These are phyloP conservation scores for Chrysina gloriosa DNA, from an alignment of 2,888 invertebrate species.

Conservation along the genomic window DNA sequence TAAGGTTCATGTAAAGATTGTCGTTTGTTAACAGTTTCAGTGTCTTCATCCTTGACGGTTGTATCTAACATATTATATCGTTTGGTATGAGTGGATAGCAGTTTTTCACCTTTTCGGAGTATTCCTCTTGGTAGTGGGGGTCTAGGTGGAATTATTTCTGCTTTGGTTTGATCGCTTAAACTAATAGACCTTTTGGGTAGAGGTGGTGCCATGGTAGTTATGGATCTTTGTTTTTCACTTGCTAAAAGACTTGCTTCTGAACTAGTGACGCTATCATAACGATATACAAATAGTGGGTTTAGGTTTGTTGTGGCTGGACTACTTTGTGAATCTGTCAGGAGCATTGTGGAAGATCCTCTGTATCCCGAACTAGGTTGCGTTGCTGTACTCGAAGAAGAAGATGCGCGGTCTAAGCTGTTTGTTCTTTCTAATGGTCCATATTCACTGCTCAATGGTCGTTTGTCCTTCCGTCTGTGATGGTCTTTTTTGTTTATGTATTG, in stretches of 20 bases:
- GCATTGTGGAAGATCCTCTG: constrained; percentile 85
- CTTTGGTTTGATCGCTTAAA: constrained; percentile 65
- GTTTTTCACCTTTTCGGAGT: constrained; percentile 69
- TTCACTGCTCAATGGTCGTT: constrained; percentile 72
- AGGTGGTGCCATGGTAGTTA: constrained; percentile 65
- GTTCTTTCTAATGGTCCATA: constrained; percentile 68
- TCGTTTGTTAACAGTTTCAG: constrained; percentile 69
- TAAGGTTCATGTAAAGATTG: constrained; percentile 83
- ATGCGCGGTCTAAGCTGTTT: constrained; percentile 63
- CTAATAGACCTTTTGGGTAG: constrained; percentile 78
- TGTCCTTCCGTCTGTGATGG: constrained; percentile 63
- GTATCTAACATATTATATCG: constrained; percentile 87
- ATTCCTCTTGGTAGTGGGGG: constrained; percentile 81
- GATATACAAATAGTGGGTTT: constrained; percentile 84
- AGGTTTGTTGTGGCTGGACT: constrained; percentile 72
- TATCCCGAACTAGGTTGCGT: constrained; percentile 90
- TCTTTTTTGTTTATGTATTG: constrained; percentile 71
- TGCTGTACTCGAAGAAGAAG: constrained; percentile 76
- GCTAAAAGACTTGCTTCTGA: constrained; percentile 77
- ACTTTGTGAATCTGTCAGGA: constrained; percentile 81
- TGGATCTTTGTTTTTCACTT: constrained; percentile 67
- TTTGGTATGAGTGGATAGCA: constrained; percentile 64
- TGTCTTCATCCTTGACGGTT: constrained; percentile 60
- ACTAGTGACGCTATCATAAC: constrained; percentile 81
- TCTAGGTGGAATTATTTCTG: constrained; percentile 70